A percentile compares a stretch with the other conserved stretches of the same genome.
phyloP scores from a whole-genome alignment of 2,113 vertebrate genomes.

The Suricata suricatta region DNA sequence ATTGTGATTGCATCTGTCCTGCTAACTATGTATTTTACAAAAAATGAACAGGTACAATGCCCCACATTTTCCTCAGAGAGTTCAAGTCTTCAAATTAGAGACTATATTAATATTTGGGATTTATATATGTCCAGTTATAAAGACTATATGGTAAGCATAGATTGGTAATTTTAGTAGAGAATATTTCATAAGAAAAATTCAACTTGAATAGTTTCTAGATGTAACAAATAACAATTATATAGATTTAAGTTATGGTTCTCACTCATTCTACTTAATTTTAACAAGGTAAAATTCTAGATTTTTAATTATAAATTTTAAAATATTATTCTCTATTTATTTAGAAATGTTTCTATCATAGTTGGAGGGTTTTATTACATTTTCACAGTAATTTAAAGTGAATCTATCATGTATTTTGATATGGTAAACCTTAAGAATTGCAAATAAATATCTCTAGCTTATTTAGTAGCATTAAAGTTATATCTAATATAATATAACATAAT shows the following conservation, averaged over 20 bases:
- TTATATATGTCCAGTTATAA: neutral
- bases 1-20: neutral
- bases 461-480: neutral
- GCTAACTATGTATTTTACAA: neutral
- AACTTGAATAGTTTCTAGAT: neutral
- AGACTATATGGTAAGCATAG: neutral
- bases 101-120: neutral
- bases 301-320: constrained; percentile 8
- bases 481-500: neutral
- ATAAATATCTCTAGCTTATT: constrained; percentile 10
- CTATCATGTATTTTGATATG: neutral
- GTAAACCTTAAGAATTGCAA: constrained; percentile 35
- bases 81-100: neutral
- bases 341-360: neutral
- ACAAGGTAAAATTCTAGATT: neutral
- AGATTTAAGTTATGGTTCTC: constrained; percentile 5
- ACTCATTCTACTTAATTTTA: constrained; percentile 5
- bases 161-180: neutral
- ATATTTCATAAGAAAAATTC: constrained; percentile 31
- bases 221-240: neutral
- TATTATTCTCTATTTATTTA: neutral
- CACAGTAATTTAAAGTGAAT: constrained; percentile 22
- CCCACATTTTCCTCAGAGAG: neutral
- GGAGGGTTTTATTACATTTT: constrained; percentile 32
- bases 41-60: neutral